Conservation (phyloP, 2,113 vertebrate species). For the Pelobates fuscus region DNA sequence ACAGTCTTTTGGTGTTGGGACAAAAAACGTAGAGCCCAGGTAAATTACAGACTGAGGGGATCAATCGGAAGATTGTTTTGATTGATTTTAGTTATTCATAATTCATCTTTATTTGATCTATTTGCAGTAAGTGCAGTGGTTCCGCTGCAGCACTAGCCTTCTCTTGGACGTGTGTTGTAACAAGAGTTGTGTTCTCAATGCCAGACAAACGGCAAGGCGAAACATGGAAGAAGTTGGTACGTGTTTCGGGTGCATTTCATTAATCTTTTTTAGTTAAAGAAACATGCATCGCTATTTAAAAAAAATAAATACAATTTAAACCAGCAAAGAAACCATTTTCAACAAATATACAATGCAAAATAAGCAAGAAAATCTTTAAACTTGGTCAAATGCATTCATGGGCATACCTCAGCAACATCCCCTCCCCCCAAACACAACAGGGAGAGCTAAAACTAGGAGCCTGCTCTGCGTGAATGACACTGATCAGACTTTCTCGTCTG, state of each 20-base stretch:
- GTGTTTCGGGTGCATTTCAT: conserved; percentile 53
- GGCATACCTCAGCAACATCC: too few species aligned
- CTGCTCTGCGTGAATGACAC: too few species aligned
- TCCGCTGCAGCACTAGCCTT: conserved; percentile 85
- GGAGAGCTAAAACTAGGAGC: too few species aligned
- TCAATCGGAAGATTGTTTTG: not conserved
- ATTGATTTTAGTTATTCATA: not conserved
- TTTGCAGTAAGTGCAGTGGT: conserved; percentile 85
- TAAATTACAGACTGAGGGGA: conserved; percentile 53
- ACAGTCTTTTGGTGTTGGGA: conserved; percentile 82
- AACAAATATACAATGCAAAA: too few species aligned
- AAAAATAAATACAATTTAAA: too few species aligned
- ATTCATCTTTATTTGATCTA: not conserved
- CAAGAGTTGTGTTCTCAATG: conserved; percentile 75
- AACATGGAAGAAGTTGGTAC: conserved; percentile 91
- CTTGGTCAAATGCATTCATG: too few species aligned
- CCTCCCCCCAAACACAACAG: too few species aligned
- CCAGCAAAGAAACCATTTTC: too few species aligned
- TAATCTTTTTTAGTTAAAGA: not conserved
- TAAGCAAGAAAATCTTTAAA: too few species aligned
- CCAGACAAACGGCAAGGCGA: conserved; percentile 83
- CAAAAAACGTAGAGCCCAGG: conserved; percentile 82
- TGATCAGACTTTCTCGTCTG: too few species aligned
- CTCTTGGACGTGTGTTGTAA: conserved; percentile 90
- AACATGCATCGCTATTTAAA: too few species aligned